These are phyloP conservation scores for Dynastes grantii DNA, from an alignment of 2,888 invertebrate species.

Conservation along the genomic window DNA sequence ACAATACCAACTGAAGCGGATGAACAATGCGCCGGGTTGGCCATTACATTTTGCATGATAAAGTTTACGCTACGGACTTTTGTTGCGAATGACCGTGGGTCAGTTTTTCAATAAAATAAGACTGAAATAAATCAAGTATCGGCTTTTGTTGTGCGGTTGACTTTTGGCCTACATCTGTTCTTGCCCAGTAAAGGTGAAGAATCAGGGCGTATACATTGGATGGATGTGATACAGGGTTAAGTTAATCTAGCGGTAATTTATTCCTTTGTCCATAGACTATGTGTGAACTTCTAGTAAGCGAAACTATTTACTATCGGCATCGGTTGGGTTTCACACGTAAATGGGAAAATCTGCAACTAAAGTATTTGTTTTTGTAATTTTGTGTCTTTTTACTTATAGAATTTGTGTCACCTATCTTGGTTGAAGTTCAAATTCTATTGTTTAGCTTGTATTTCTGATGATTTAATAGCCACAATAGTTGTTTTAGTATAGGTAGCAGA, in stretches of 20 bases:
- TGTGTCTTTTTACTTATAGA: too few species aligned
- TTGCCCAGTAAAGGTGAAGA: constrained; percentile 62
- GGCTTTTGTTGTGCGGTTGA: constrained; percentile 68
- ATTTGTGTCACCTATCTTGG: too few species aligned
- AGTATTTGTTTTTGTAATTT: too few species aligned
- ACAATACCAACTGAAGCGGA: constrained; percentile 63
- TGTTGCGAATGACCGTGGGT: constrained; percentile 64
- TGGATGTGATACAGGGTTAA: constrained; percentile 54
- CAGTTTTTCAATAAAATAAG: constrained; percentile 66
- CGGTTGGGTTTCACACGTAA: constrained; percentile 29
- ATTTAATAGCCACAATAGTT: too few species aligned
- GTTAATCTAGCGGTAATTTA: constrained; percentile 60
- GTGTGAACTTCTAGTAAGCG: constrained; percentile 47
- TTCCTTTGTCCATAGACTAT: constrained; percentile 55
- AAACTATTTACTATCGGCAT: constrained; percentile 10
- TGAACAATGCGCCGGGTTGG: constrained; percentile 63
- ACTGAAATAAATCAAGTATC: constrained; percentile 69
- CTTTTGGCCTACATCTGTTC: constrained; percentile 71
- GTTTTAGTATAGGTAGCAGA: too few species aligned
- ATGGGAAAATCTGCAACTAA: not conserved
- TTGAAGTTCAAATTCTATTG: too few species aligned
- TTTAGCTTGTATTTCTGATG: too few species aligned
- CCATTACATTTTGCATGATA: constrained; percentile 67
- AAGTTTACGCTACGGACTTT: constrained; percentile 62
- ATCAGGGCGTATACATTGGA: constrained; percentile 54